Percentiles rank a stretch among this genome's conserved stretches.
phyloP scores from a whole-genome alignment of 2,113 vertebrate genomes.

The Argyrosomus japonicus region DNA sequence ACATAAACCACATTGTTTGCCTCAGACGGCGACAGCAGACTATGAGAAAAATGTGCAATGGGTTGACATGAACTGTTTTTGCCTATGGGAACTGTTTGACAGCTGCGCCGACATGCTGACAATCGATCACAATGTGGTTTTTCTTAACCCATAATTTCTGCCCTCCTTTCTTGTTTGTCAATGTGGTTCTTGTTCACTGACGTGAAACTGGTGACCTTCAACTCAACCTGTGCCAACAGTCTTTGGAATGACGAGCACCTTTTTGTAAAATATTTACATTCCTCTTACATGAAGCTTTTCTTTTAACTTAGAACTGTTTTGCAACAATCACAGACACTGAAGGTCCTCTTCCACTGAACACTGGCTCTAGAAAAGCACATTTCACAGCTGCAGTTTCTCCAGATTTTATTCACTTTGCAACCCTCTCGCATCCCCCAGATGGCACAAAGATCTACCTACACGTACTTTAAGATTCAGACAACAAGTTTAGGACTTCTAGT shows the following conservation, averaged over 20 bases:
- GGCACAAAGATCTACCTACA: no score
- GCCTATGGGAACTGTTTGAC: conserved; percentile 37
- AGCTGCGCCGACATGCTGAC: conserved; percentile 34
- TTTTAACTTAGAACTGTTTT: not conserved
- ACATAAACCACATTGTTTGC: conserved; percentile 28
- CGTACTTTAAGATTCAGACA: not conserved
- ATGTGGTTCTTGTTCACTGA: conserved; percentile 38
- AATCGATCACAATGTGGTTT: conserved; percentile 39
- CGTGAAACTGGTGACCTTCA: conserved; percentile 62
- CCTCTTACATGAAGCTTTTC: no score
- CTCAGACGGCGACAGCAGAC: not conserved
- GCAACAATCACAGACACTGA: not conserved
- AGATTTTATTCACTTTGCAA: no score
- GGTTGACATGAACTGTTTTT: not conserved
- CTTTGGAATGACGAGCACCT: no score
- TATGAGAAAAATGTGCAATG: conserved; percentile 14
- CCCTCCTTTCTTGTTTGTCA: conserved; percentile 39
- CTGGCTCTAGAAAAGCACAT: no score
- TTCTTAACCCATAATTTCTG: not conserved
- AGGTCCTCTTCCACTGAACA: no score
- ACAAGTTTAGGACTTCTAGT: not conserved
- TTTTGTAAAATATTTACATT: no score
- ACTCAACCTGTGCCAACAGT: conserved; percentile 38
- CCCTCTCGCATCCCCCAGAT: no score
- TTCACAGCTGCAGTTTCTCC: no score